Evolutionary conservation across 2,888 invertebrate genomes (phyloP).

Genomic region (Dorcus hopei): DNA sequence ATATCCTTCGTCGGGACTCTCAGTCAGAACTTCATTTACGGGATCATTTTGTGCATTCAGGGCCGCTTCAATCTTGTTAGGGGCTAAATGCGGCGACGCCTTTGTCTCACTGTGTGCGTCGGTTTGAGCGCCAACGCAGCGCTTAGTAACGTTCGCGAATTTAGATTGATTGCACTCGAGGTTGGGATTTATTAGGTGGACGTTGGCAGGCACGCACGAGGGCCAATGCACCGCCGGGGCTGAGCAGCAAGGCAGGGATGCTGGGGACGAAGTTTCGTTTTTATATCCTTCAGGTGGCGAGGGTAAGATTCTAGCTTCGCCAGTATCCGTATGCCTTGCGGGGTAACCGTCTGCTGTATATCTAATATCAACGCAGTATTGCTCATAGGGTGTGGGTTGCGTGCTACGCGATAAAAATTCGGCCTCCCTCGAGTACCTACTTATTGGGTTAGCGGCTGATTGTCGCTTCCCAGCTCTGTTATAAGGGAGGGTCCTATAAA

Average conservation of each 20-base stretch:
- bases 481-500: constrained; percentile 76
- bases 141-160: constrained; percentile 24
- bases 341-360: constrained; percentile 82
- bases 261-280: constrained; percentile 27
- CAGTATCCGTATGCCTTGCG: constrained; percentile 46
- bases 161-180: constrained; percentile 15
- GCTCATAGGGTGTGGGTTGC: constrained; percentile 53
- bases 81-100: constrained; percentile 14
- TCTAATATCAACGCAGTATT: constrained; percentile 60
- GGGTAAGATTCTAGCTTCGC: constrained; percentile 28
- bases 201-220: constrained; percentile 50
- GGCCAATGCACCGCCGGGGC: constrained; percentile 50
- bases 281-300: constrained; percentile 29
- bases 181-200: constrained; percentile 33
- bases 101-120: constrained; percentile 32
- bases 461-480: constrained; percentile 57
- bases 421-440: constrained; percentile 62
- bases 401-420: constrained; percentile 58
- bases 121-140: constrained; percentile 63
- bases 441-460: constrained; percentile 54
- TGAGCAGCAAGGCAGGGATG: constrained; percentile 33
- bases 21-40: constrained; percentile 51
- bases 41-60: constrained; percentile 16
- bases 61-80: constrained; percentile 27
- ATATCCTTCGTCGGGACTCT: constrained; percentile 85